Evolutionary conservation across 2,888 invertebrate species (phyloP), one percentile per base, ranked within the genome.

Genomic region (Zonitis immaculata): DNA sequence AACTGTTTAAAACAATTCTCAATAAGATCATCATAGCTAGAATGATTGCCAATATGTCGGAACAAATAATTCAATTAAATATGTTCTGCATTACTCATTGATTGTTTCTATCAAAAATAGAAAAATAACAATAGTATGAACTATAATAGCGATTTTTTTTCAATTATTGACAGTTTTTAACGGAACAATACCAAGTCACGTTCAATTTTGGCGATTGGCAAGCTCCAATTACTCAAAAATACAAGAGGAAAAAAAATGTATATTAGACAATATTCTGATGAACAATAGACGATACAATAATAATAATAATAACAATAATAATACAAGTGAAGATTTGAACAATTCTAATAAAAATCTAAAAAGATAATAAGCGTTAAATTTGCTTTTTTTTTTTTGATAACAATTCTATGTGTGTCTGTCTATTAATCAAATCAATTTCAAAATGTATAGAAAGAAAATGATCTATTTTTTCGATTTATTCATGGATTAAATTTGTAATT

Each of bases 291-390:
- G 44, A 43, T n/a, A n/a, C n/a, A n/a, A n/a, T n/a, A n/a, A n/a
- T n/a, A n/a, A n/a, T n/a, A n/a, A n/a, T n/a, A n/a, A n/a, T n/a
- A n/a, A n/a, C n/a, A n/a, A n/a, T n/a, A n/a, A n/a, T n/a, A n/a
- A n/a, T n/a, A n/a, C n/a, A n/a, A n/a, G n/a, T n/a, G n/a, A n/a
- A n/a, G n/a, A n/a, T 27, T 22, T 22, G 3, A 22, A 22, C 22
- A 22, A 3, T 54, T 54, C 54, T 20, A 18, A 48, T 51, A n/a
- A 54, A 54, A 42, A 42, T 51, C 49, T 26, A 16, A 51, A 4
- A 1, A 3, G 11, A 12, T 55, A 55, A 55, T 49, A 49, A 26
- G 45, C 55, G 42, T 55, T 50, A 55, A 55, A 55, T 55, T 45
- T 55, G 51, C 25, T 51, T 49, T 55, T 39, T 51, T 51, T 51